Evolutionary conservation across 1,140 invertebrate species (phyloP), one percentile per base, ranked within the genome.

Genomic region (Sitodiplosis mosellana): DNA sequence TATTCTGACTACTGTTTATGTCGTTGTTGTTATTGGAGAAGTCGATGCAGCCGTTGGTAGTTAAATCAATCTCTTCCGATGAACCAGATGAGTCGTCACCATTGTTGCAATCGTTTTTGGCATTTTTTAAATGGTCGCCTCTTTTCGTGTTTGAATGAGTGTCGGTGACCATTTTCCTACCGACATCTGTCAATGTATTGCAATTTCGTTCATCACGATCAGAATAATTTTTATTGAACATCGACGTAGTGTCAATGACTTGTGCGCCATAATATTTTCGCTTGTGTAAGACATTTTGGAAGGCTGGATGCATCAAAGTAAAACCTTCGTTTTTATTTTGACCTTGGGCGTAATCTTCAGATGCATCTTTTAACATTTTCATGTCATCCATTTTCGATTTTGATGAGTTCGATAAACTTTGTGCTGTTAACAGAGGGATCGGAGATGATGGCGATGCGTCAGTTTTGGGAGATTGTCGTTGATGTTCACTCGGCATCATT

Each of bases 251-350:
- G 38, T 41, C 38, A 56, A 51, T 6, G 5, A 20, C 19, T 44
- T 19, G 19, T 12, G 5, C 14, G 14, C 22, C 17, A 4, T 11
- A 45, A 4, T 27, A 27, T 17, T 22, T 45, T 10, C n/a, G 14
- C 37, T 46, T 10, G 43, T 21, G 51, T 20, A 54, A 53, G 17
- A 54, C 55, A 46, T 18, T 46, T 20, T 61, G 61, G 49, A 63
- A 63, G 8, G 61, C 59, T 22, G 59, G 58, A 56, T 64, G 61
- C 61, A 64, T 64, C 59, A 64, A 62, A 34, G 61, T 64, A 41
- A 64, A 59, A 47, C 48, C 55, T n/a, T 38, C 40, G 6, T 48
- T 17, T 36, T 46, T 19, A 27, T 46, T n/a, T 33, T 20, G 45
- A 15, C n/a, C 7, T 40, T 19, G 38, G 11, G 3, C 7, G 12